A percentile compares a stretch with the other conserved stretches of the same genome.
Evolutionary conservation across 2,113 vertebrate genomes (phyloP).

Genomic region (Leptobrachium ailaonicum): DNA sequence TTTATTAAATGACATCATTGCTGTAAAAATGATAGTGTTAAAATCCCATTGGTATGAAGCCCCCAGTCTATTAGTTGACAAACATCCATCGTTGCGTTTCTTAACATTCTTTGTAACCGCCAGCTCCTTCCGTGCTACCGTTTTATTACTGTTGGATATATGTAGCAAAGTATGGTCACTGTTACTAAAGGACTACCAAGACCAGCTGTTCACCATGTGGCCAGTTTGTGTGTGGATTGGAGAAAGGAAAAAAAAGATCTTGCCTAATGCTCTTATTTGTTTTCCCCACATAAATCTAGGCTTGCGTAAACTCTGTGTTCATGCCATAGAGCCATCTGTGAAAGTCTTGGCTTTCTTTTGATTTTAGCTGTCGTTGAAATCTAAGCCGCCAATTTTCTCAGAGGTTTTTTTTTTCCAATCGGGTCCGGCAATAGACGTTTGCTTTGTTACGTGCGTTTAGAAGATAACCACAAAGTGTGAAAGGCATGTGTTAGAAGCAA

Average conservation of each 20-base stretch:
- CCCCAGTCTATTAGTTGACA: no score
- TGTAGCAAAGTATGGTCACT: slow-evolving; percentile 41
- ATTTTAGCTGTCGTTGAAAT: slow-evolving; percentile 27
- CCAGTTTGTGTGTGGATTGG: slow-evolving; percentile 49
- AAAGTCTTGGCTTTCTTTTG: slow-evolving; percentile 48
- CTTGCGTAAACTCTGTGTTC: slow-evolving; percentile 53
- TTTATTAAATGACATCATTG: background rate
- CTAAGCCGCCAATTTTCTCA: slow-evolving; percentile 27
- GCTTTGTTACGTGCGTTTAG: background rate
- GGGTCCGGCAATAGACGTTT: background rate
- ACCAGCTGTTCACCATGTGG: slow-evolving; percentile 55
- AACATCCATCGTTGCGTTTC: background rate
- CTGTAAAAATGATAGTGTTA: background rate
- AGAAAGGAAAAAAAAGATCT: slow-evolving; percentile 12
- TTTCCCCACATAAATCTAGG: slow-evolving; percentile 61
- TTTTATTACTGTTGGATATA: slow-evolving; percentile 35
- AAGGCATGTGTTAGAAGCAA: background rate
- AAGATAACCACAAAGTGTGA: background rate
- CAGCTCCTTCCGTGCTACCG: slow-evolving; percentile 35
- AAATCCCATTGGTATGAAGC: background rate
- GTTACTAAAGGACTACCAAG: slow-evolving; percentile 54
- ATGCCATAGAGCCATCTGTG: slow-evolving; percentile 48
- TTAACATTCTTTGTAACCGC: background rate
- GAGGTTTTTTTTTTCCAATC: slow-evolving; percentile 23
- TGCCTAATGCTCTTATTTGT: slow-evolving; percentile 57